Percentiles rank a stretch among this genome's conserved stretches.
phyloP scores from a whole-genome alignment of 2,888 invertebrate genomes.

The Eulithis prunata region DNA sequence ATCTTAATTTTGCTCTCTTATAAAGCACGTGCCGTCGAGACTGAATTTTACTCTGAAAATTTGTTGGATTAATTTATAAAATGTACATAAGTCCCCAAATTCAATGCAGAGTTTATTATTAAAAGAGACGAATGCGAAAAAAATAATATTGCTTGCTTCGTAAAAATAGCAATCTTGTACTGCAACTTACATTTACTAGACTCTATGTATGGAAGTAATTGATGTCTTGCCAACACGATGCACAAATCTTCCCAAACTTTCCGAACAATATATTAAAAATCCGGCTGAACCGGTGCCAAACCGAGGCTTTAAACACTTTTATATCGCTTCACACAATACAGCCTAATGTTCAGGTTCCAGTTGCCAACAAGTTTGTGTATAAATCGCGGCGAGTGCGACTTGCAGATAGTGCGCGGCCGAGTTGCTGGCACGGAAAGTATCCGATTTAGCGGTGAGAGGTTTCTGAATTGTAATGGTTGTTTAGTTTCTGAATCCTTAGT shows the following conservation, averaged over 20 bases:
- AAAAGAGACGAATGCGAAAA: neutral
- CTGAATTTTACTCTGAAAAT: too few relatives aligned
- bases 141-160: neutral
- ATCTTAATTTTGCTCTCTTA: too few relatives aligned
- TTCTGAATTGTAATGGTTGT: conserved; percentile 29
- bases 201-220: conserved; percentile 14
- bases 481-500: conserved; percentile 23
- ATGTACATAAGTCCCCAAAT: too few relatives aligned
- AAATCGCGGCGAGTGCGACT: conserved; percentile 38
- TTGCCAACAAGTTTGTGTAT: conserved; percentile 39
- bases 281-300: conserved; percentile 39
- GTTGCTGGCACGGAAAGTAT: conserved; percentile 31
- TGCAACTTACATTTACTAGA: too few relatives aligned
- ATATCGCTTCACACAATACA: conserved; percentile 40
- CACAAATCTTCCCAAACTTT: conserved; percentile 30
- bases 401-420: conserved; percentile 34
- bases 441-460: conserved; percentile 35
- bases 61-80: too few relatives aligned
- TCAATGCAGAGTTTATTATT: neutral
- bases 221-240: conserved; percentile 36
- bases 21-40: too few relatives aligned
- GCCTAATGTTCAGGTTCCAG: conserved; percentile 43
- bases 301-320: conserved; percentile 42
- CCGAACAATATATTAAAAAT: conserved; percentile 38
- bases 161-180: too few relatives aligned